Conservation (phyloP, 2,797 vertebrate genomes). For the Hoplostethus atlanticus region DNA sequence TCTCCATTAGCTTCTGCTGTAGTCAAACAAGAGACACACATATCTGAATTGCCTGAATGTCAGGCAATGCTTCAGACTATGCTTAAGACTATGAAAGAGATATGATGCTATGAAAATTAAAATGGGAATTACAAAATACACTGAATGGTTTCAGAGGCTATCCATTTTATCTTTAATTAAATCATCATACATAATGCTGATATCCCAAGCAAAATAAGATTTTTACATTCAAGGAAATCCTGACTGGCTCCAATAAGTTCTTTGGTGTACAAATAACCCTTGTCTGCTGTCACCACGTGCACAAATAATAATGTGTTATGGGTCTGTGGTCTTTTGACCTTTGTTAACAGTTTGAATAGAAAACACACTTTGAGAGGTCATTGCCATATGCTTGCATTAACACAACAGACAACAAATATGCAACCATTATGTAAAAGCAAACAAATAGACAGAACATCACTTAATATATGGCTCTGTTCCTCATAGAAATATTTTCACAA, state of each 20-base stretch:
- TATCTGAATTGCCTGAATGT: not conserved
- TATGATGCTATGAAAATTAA: not conserved
- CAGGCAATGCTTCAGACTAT: not conserved
- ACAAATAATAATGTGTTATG: constrained; percentile 44
- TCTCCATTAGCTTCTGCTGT: not conserved
- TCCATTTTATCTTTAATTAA: not conserved
- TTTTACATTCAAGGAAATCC: constrained; percentile 22
- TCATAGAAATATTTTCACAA: not conserved
- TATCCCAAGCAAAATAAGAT: constrained; percentile 16
- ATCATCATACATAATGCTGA: constrained; percentile 17
- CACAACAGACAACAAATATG: not conserved
- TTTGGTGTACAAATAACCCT: constrained; percentile 36
- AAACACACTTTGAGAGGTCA: not conserved
- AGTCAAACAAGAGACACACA: not conserved
- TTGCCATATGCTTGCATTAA: not conserved
- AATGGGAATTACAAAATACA: not conserved
- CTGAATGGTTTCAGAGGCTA: not conserved
- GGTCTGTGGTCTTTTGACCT: constrained; percentile 46
- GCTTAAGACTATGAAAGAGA: not conserved
- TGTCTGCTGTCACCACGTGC: constrained; percentile 33
- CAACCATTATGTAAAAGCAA: constrained; percentile 12
- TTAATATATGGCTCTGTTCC: not conserved
- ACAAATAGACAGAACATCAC: not conserved
- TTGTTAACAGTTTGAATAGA: constrained; percentile 23
- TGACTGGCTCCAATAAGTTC: not conserved